These are phyloP conservation scores for Aphyosemion australe DNA, from an alignment of 2,113 vertebrate species.

Conservation along the genomic window DNA sequence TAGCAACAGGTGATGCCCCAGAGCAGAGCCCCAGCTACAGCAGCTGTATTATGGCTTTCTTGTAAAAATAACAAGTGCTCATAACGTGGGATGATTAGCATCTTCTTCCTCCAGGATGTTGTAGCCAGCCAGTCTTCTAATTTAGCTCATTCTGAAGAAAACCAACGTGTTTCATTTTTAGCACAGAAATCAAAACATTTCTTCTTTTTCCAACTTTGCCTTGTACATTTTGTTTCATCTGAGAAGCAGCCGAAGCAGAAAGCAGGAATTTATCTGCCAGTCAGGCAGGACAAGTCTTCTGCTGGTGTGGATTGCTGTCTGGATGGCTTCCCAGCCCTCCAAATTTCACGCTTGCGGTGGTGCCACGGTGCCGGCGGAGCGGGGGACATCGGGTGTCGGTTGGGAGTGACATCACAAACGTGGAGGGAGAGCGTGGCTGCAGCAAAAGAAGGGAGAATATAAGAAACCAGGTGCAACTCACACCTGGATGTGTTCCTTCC, in stretches of 20 bases:
- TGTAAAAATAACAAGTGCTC: slow-evolving; percentile 43
- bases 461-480: slow-evolving; percentile 73
- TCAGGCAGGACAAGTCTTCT: slow-evolving; percentile 45
- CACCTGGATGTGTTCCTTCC: slow-evolving; percentile 74
- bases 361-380: slow-evolving; percentile 40
- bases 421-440: slow-evolving; percentile 36
- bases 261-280: slow-evolving; percentile 42
- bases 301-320: slow-evolving; percentile 48
- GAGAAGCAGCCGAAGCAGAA: slow-evolving; percentile 23
- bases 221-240: slow-evolving; percentile 29
- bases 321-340: slow-evolving; percentile 25
- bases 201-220: slow-evolving; percentile 41
- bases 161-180: slow-evolving; percentile 35
- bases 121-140: slow-evolving; percentile 24
- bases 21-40: slow-evolving; percentile 23
- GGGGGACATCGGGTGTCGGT: slow-evolving; percentile 20
- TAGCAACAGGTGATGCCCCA: slow-evolving; percentile 68
- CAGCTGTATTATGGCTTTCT: slow-evolving; percentile 35
- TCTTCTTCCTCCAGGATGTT: slow-evolving; percentile 13
- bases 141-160: slow-evolving; percentile 42
- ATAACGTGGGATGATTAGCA: slow-evolving; percentile 13
- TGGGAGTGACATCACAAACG: slow-evolving; percentile 45
- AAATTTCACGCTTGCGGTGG: slow-evolving; percentile 57
- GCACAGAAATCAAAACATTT: slow-evolving; percentile 7
- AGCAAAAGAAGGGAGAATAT: slow-evolving; percentile 30